Percentiles rank a stretch among this genome's conserved stretches.
phyloP scores from a whole-genome alignment of 2,888 invertebrate genomes.

The Lasiommata megera region DNA sequence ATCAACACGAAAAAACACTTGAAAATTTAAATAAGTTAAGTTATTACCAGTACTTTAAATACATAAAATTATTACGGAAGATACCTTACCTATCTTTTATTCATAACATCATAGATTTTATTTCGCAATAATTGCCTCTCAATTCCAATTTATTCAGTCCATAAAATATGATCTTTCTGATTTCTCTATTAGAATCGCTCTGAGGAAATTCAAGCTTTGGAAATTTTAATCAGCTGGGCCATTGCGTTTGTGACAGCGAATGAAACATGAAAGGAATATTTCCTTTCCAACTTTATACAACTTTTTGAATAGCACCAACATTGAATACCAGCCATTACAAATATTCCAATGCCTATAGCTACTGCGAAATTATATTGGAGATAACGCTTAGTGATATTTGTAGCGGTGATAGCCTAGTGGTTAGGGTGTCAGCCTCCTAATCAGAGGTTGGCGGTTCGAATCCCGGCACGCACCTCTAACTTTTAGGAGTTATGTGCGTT shows the following conservation, averaged over 20 bases:
- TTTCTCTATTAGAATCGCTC: not conserved
- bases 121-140: not conserved
- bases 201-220: not conserved
- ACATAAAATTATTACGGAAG: too few relatives aligned
- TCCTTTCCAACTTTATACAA: not conserved
- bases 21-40: too few relatives aligned
- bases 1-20: too few relatives aligned
- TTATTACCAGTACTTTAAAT: too few relatives aligned
- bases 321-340: not conserved
- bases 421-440: too few relatives aligned
- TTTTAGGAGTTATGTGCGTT: too few relatives aligned
- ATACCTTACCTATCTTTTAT: too few relatives aligned
- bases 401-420: too few relatives aligned
- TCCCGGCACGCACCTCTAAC: too few relatives aligned
- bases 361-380: not conserved
- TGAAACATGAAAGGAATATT: not conserved
- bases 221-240: not conserved
- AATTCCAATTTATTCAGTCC: not conserved
- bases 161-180: not conserved
- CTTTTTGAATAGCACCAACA: constrained; percentile 1
- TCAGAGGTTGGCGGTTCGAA: too few relatives aligned
- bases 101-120: not conserved
- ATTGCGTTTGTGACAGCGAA: not conserved
- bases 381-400: too few relatives aligned
- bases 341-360: not conserved